Evolutionary conservation across 1,140 invertebrate genomes (phyloP), one percentile per base, ranked within the genome.

Genomic region (Ceratosolen solmsi): DNA sequence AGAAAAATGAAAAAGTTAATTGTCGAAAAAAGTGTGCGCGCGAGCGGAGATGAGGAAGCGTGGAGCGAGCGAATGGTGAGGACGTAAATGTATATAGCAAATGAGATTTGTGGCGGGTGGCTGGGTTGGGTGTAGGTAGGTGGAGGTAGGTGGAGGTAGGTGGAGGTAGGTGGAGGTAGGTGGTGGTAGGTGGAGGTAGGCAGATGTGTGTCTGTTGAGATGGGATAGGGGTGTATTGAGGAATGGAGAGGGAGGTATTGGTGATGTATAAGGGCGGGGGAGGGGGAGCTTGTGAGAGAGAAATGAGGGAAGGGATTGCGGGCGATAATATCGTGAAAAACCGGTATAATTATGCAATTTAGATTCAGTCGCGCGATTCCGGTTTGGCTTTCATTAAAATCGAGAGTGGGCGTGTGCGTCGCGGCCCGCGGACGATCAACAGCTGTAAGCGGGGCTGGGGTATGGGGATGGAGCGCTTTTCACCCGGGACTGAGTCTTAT

Each of bases 321-420:
- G 51, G 78, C 82, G 71, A 84, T 80, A 73, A 27, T 36, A 80
- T 80, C 79, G 70, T 27, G 78, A 81, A 81, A 82, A 83, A 84
- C 70, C 81, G 86, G 85, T 87, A 88, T 89, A 88, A 89, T 89
- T 89, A 89, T 84, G 87, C 87, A 89, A 89, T 89, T 89, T 89
- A 89, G 85, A 88, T 88, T 88, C 87, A 87, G 86, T 79, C 86
- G 85, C 85, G 86, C 82, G 85, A 88, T 89, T 88, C 87, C 85
- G 87, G 87, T 88, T 89, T 85, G 85, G 84, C 83, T 86, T 75
- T 85, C 86, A 89, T 87, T 87, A 89, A 89, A 87, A 88, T 85
- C 85, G 85, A 89, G 86, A 88, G 87, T 88, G 86, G 86, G 85
- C 86, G 87, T 81, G 80, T 78, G 80, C 56, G 76, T 60, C 82